Percentiles rank a stretch among this genome's conserved stretches.
phyloP scores from a whole-genome alignment of 2,797 vertebrate genomes.

The Nyctibius grandis region DNA sequence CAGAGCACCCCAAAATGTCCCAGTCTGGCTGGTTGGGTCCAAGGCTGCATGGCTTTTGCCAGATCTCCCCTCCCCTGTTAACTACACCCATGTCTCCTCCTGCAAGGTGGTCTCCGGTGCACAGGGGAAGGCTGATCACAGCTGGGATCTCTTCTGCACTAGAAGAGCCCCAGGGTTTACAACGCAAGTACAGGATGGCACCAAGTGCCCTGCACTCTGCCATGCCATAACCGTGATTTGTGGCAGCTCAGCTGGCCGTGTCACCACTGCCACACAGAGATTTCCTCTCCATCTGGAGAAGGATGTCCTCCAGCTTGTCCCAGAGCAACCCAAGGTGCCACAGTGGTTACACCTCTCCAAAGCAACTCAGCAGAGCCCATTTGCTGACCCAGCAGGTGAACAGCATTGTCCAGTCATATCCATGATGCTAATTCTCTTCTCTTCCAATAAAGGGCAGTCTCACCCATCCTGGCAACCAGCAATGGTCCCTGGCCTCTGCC shows the following conservation, averaged over 20 bases:
- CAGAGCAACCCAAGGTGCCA: not conserved
- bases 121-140: not conserved
- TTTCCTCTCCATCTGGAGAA: not conserved
- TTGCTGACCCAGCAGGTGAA: not conserved
- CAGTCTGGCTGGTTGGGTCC: rapidly evolving
- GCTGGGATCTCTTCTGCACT: not conserved
- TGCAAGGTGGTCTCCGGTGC: not conserved
- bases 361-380: not conserved
- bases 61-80: not conserved
- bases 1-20: not conserved
- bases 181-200: not conserved
- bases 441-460: not conserved
- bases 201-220: not conserved
- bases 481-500: not conserved
- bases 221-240: not conserved
- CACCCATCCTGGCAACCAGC: not conserved
- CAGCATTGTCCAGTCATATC: not conserved
- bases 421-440: not conserved
- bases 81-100: not conserved
- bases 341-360: not conserved
- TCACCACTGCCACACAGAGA: not conserved
- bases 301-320: not conserved
- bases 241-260: not conserved
- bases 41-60: not conserved
- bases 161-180: not conserved